Evolutionary conservation across 2,113 vertebrate genomes (phyloP).

Genomic region (Speoplatyrhinus poulsoni): DNA sequence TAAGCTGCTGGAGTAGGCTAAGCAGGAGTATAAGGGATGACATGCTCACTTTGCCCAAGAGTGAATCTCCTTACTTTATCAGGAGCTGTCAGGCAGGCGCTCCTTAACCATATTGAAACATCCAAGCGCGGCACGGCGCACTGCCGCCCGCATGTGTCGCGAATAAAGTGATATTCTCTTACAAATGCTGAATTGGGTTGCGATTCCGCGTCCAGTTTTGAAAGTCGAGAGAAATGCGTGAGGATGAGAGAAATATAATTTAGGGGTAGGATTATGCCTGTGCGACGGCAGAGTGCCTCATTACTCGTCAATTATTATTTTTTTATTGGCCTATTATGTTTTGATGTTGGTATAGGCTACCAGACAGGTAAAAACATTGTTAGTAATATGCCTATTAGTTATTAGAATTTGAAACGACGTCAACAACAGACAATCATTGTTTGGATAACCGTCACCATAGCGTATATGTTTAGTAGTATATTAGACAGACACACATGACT

Average conservation of each 20-base stretch:
- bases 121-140: slow-evolving; percentile 21
- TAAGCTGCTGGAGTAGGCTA: slow-evolving; percentile 52
- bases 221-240: background rate
- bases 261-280: slow-evolving; percentile 21
- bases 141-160: slow-evolving; percentile 17
- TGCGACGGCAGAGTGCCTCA: slow-evolving; percentile 8
- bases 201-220: background rate
- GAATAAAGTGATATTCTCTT: slow-evolving; percentile 49
- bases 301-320: background rate
- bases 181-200: slow-evolving; percentile 24
- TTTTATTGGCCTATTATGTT: no score
- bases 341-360: no score
- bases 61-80: slow-evolving; percentile 62
- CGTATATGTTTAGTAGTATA: no score
- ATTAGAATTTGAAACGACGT: no score
- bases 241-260: background rate
- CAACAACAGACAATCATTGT: no score
- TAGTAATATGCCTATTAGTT: no score
- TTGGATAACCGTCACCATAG: no score
- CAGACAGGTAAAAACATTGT: no score
- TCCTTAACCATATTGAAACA: slow-evolving; percentile 33
- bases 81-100: slow-evolving; percentile 45
- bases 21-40: slow-evolving; percentile 47
- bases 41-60: slow-evolving; percentile 47
- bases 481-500: no score